Evolutionary conservation across 2,888 invertebrate genomes (phyloP), one percentile per base, ranked within the genome.

Genomic region (Neoitamus cyanurus): DNA sequence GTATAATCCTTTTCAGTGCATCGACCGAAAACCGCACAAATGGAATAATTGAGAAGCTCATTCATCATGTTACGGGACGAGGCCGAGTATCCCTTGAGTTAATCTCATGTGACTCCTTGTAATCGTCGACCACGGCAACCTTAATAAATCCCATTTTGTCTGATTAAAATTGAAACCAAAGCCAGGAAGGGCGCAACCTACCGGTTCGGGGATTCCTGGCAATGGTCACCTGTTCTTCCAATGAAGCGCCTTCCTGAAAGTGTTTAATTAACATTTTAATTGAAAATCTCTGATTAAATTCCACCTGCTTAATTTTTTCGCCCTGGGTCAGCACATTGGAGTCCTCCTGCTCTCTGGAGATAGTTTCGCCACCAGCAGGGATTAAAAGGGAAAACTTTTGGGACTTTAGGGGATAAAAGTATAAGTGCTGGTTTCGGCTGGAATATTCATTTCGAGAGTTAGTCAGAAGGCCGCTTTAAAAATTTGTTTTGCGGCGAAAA

Each of bases 231-330:
- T 77, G 37, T 25, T 28, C 77, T 46, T 36, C 31, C 13, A 46
- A 77, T 77, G 30, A 77, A 46, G 15, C 46, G 77, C 28, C 77
- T 37, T n/a, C 25, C 20, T 36, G 25, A 77, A 77, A 77, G 42
- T 46, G 42, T 77, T 77, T 77, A 77, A 77, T 77, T 77, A 77
- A 77, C 77, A 77, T 77, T 77, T 77, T 77, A 77, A 77, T 77
- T 77, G 77, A 77, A 77, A 77, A 77, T 77, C 77, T 77, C 77
- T 77, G 77, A 77, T 77, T 77, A 77, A 77, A 46, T 77, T 77
- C 36, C 36, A 20, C 73, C 34, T 73, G 73, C 34, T 36, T 73
- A 36, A 73, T 37, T 72, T 73, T 73, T 73, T 31, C 34, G 5
- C 9, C 20, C 58, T 25, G 58, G 58, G 58, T 20, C 58, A 58